Conservation (phyloP, 2,797 vertebrate species). For the Chelonia mydas region DNA sequence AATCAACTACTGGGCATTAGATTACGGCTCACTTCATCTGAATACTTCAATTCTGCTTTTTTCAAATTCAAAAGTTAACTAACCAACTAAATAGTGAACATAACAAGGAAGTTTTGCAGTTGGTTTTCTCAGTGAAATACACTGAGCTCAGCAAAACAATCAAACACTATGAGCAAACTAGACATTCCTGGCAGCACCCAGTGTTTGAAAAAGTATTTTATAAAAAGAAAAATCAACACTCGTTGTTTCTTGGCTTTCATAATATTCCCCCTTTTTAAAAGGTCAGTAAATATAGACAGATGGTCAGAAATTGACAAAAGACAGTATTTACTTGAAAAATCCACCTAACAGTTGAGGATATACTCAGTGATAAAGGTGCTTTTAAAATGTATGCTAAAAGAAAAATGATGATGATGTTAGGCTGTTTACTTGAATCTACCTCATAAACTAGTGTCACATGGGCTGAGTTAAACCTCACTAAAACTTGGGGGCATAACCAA, state of each 20-base stretch:
- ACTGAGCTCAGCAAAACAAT: not conserved
- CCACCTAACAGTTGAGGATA: not conserved
- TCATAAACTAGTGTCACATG: not conserved
- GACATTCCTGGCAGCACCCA: not conserved
- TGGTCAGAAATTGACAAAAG: not conserved
- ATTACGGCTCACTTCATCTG: not conserved
- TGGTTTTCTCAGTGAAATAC: not conserved
- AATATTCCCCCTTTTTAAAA: not conserved
- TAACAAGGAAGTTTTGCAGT: not conserved
- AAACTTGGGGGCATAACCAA: not conserved
- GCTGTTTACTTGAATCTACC: not conserved
- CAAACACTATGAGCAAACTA: not conserved
- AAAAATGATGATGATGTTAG: not conserved
- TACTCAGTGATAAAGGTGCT: not conserved
- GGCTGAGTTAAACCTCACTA: not conserved
- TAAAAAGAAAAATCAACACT: not conserved
- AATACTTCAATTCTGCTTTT: not conserved
- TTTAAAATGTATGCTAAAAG: not conserved
- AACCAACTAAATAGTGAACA: not conserved
- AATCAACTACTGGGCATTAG: not conserved
- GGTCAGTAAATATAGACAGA: not conserved
- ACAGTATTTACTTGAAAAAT: not conserved
- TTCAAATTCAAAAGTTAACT: not conserved
- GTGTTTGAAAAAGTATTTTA: not conserved
- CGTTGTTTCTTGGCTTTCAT: not conserved